Base-by-base conservation (phyloP, 2,797 vertebrate species). In the Etheostoma nigrum region DNA sequence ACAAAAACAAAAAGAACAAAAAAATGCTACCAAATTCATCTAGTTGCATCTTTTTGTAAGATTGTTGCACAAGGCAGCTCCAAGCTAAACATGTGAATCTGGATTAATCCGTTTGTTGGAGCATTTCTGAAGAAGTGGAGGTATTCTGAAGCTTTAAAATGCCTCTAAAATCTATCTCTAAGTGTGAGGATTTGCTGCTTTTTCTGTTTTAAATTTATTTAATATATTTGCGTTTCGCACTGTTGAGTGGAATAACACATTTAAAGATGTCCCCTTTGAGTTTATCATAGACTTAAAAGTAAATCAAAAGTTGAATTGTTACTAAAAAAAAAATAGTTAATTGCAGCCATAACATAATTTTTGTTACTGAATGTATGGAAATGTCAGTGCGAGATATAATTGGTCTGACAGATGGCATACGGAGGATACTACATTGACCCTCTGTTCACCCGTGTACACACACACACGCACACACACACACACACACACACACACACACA, bases 341-440 rank as follows among this genome's bases (percentile, higher is more conserved):
- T 52, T 23, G 51, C 51, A 7, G 13, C 51, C 51, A 21, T 52
- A 14, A 23, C 23, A 52, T 52, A 13, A 14, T 55, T 44, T 13
- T 44, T 63, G 49, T 73, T 72, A 64, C 42, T 71, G 58, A 82
- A 76, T 81, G 81, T 67, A 61, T 69, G 72, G 68, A 91, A 91
- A 89, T 90, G 88, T 88, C 84, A 81, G 55, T 58, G 79, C 74
- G 73, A 89, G 66, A 79, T 70, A 73, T 66, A 78, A 77, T 74
- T 85, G 81, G 81, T 90, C 70, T 88, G 88, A 88, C 91, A 92
- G 87, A 87, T 92, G 91, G 89, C 88, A 86, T 88, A 90, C 86
- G 84, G 83, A 80, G 75, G 82, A 70, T 42, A 67, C 73, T 33
- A 72, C 78, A 76, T 59, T 91, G 85, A 85, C 85, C 89, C 81